Conservation (phyloP, 2,888 invertebrate genomes). For the Catocala nupta region DNA sequence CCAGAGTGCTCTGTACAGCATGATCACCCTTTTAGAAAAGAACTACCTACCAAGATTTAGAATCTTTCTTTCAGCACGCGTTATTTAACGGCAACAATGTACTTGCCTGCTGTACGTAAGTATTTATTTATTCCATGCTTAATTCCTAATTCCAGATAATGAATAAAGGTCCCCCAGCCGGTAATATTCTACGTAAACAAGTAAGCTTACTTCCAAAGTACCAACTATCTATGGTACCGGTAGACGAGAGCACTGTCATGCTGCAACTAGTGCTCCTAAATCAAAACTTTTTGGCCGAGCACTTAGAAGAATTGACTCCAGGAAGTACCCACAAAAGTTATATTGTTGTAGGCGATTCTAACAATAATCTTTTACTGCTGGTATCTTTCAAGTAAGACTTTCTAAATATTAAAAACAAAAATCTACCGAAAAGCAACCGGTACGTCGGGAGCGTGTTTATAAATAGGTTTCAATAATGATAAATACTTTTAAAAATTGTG, state of each 20-base stretch:
- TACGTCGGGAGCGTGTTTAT: no score
- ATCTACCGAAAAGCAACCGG: no score
- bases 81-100: no score
- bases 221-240: conserved; percentile 73
- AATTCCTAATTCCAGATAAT: conserved; percentile 85
- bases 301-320: conserved; percentile 78
- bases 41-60: no score
- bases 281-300: conserved; percentile 73
- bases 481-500: no score
- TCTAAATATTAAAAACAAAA: conserved; percentile 13
- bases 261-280: conserved; percentile 78
- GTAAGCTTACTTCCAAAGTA: conserved; percentile 89
- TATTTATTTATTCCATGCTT: no score
- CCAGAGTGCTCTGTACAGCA: no score
- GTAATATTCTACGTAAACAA: conserved; percentile 89
- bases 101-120: no score
- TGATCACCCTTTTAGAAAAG: no score
- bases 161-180: conserved; percentile 91
- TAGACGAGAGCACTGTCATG: conserved; percentile 66
- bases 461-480: no score
- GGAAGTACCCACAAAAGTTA: conserved; percentile 84
- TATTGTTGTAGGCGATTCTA: conserved; percentile 89
- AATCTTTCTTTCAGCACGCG: no score
- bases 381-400: conserved; percentile 84
- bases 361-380: conserved; percentile 88